A percentile compares a stretch with the other conserved stretches of the same genome.
These are phyloP conservation scores for Thymelicus acteon DNA, from an alignment of 2,888 invertebrate genomes.

Conservation along the genomic window DNA sequence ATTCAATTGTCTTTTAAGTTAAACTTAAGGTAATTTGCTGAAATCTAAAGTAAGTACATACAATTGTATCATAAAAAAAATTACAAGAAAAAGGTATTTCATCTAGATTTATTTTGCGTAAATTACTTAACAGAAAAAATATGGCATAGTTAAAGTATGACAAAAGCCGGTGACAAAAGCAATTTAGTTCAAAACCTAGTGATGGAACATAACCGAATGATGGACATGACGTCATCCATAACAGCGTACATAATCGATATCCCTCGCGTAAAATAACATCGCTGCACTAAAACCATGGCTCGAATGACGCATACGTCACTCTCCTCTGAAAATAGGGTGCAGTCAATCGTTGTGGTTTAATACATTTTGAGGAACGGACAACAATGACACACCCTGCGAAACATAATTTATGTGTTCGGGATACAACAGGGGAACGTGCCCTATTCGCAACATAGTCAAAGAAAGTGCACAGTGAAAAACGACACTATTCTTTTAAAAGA, in stretches of 20 bases:
- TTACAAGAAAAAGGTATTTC: too few relatives aligned
- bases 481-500: slow-evolving; percentile 38
- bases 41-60: too few relatives aligned
- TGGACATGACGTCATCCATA: slow-evolving; percentile 2
- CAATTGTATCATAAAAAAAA: too few relatives aligned
- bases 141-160: too few relatives aligned
- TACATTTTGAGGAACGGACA: slow-evolving; percentile 69
- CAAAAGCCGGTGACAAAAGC: neutral
- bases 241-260: slow-evolving; percentile 28
- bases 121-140: too few relatives aligned
- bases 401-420: slow-evolving; percentile 71
- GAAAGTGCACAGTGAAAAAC: slow-evolving; percentile 41
- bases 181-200: neutral
- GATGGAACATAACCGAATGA: slow-evolving; percentile 2
- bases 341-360: slow-evolving; percentile 79
- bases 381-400: slow-evolving; percentile 70
- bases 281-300: slow-evolving; percentile 48
- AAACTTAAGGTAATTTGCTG: too few relatives aligned
- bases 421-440: slow-evolving; percentile 60
- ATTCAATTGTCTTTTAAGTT: too few relatives aligned
- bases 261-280: slow-evolving; percentile 17
- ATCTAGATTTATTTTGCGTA: too few relatives aligned
- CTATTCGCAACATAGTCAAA: slow-evolving; percentile 51
- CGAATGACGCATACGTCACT: slow-evolving; percentile 59
- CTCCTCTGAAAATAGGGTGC: slow-evolving; percentile 56